These are phyloP conservation scores for Geodia barretti DNA, from an alignment of 37 sponge, comb jelly and placozoan genomes.

Conservation along the genomic window DNA sequence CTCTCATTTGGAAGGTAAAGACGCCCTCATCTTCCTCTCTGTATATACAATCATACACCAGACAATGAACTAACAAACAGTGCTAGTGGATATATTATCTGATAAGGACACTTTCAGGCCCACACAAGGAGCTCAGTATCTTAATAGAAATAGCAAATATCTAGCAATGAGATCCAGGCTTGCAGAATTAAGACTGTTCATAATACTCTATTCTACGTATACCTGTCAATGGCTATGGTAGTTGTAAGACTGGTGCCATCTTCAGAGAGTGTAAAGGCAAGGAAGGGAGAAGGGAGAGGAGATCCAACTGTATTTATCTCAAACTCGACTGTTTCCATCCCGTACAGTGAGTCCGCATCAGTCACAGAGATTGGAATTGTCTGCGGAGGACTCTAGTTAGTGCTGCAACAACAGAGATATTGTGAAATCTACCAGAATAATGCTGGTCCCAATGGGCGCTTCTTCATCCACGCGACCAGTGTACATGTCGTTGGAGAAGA, in stretches of 20 bases:
- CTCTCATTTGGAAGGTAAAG: constrained; percentile 1
- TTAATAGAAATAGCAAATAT: too few relatives aligned
- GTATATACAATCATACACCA: too few relatives aligned
- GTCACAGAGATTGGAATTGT: neutral
- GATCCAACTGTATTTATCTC: neutral
- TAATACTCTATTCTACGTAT: too few relatives aligned
- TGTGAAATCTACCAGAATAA: constrained; percentile 24
- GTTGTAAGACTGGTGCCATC: constrained; percentile 7
- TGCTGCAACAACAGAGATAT: neutral
- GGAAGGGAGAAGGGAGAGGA: constrained; percentile 10
- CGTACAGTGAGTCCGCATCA: neutral
- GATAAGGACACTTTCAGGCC: too few relatives aligned
- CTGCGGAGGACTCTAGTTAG: neutral
- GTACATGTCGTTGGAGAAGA: constrained; percentile 5
- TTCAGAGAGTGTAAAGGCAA: neutral
- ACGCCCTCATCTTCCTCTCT: neutral
- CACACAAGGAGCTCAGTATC: too few relatives aligned
- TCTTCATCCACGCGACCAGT: constrained; percentile 30
- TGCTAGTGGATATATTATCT: too few relatives aligned
- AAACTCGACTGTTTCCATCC: neutral
- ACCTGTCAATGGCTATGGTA: constrained; percentile 1
- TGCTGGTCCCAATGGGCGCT: neutral
- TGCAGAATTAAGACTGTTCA: too few relatives aligned
- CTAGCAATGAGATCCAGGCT: too few relatives aligned
- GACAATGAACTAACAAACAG: too few relatives aligned